phyloP scores from a whole-genome alignment of 2,888 invertebrate species.

The Linnaemya tessellans region DNA sequence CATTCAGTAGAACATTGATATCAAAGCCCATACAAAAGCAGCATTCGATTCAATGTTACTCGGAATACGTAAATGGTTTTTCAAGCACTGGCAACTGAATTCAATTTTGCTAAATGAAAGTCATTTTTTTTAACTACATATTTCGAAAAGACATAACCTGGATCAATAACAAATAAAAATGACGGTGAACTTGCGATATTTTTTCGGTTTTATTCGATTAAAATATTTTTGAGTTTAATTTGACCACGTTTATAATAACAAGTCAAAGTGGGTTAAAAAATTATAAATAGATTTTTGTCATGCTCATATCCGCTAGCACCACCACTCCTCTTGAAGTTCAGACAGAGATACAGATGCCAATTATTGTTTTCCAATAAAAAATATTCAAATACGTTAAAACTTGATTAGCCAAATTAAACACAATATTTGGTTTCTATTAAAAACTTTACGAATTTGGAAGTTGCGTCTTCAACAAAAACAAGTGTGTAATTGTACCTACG shows the following conservation, averaged over 20 bases:
- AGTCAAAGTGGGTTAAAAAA: background rate
- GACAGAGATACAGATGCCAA: background rate
- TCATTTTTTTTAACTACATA: background rate
- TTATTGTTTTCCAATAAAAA: background rate
- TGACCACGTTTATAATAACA: conserved; percentile 29
- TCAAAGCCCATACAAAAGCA: conserved; percentile 25
- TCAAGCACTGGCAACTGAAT: background rate
- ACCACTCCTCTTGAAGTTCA: conserved; percentile 7
- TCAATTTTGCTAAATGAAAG: no score
- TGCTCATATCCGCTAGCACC: conserved; percentile 1
- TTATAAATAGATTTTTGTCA: conserved; percentile 23
- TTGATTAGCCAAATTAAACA: conserved; percentile 41
- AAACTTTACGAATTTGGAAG: conserved; percentile 63
- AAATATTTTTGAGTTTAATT: background rate
- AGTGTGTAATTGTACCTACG: conserved; percentile 52
- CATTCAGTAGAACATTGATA: conserved; percentile 42
- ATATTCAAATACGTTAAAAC: background rate
- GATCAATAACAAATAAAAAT: no score
- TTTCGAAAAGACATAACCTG: no score
- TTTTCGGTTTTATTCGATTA: no score
- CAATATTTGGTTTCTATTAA: conserved; percentile 52
- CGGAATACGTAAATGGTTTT: background rate
- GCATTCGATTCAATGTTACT: background rate
- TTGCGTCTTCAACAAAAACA: conserved; percentile 26
- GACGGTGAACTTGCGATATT: no score